Base-by-base conservation (phyloP, 2,888 invertebrate genomes). In the Crossocerus cetratus region DNA sequence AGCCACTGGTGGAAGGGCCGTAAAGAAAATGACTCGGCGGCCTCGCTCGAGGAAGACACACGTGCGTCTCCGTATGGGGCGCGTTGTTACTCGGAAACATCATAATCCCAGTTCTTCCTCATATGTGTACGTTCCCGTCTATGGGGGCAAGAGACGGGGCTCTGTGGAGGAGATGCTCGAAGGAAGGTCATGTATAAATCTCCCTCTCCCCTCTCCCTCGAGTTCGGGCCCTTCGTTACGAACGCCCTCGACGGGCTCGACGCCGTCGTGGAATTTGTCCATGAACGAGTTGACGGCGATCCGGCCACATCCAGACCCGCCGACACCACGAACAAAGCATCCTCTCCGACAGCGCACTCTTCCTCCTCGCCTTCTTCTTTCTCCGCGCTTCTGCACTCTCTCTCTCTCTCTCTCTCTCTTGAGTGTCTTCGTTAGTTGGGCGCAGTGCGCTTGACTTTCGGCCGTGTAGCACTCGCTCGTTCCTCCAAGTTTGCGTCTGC, bases 41-140 rank as follows among this genome's bases (percentile, higher is more conserved):
- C 16, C 16, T 43, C 49, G 53, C 23, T 8, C 21, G 23, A 55
- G 62, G 53, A 67, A 56, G 66, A 65, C 58, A 55, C 68, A 73
- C 81, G 80, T 80, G 83, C 72, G 78, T 70, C 77, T 57, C 54
- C 58, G 55, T 23, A 32, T 32, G 65, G 77, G 75, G 77, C 73
- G 74, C 76, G 79, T 74, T 76, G 77, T 82, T 86, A 85, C 87
- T 87, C 58, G 82, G 86, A 87, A 87, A 87, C 82, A 83, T 86
- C 87, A 86, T 87, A 87, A 87, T 86, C 86, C 82, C 64, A 54
- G 57, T 63, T 66, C 61, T 63, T 66, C 61, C 65, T 65, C 55
- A 56, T 42, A 49, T 16, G 23, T 53, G 62, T 67, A 53, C 58
- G 62, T 67, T 54, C 58, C 57, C 58, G 22, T 73, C 75, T 69